Evolutionary conservation across 53 echinoderm and acorn worm genomes (phyloP).

Genomic region (Holothuria scabra): DNA sequence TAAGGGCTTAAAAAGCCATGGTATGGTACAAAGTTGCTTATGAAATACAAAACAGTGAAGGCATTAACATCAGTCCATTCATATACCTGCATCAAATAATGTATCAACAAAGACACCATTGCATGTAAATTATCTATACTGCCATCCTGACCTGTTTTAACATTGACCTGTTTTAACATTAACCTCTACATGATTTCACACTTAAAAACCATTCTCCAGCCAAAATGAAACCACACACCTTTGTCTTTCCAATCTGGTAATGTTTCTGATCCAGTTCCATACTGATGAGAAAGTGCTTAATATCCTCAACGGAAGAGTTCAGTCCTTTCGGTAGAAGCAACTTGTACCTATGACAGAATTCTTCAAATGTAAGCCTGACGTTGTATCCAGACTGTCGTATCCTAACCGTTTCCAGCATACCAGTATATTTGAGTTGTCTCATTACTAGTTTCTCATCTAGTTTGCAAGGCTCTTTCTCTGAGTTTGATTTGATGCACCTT

Average conservation of each 20-base stretch:
- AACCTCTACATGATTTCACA: no score
- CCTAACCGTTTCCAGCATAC: constrained; percentile 96
- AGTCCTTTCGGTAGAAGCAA: constrained; percentile 78
- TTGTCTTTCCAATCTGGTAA: constrained; percentile 92
- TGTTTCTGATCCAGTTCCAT: constrained; percentile 90
- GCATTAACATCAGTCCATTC: no score
- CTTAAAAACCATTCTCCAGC: no score
- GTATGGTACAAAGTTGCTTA: no score
- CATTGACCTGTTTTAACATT: no score
- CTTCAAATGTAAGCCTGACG: constrained; percentile 95
- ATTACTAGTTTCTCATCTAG: constrained; percentile 89
- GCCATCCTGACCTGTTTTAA: no score
- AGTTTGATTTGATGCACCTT: constrained; percentile 98
- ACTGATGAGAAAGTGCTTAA: constrained; percentile 73
- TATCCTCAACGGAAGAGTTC: constrained; percentile 66
- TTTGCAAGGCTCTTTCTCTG: constrained; percentile 89
- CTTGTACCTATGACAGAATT: constrained; percentile 90
- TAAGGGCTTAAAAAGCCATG: no score
- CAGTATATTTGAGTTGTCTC: constrained; percentile 94
- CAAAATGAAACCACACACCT: constrained; percentile 52
- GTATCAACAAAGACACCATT: no score
- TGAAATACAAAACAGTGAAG: no score
- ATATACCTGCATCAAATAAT: no score
- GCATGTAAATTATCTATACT: no score
- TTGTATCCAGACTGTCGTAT: constrained; percentile 97